Evolutionary conservation across 2,888 invertebrate genomes (phyloP).

Genomic region (Orchesellides sinensis): DNA sequence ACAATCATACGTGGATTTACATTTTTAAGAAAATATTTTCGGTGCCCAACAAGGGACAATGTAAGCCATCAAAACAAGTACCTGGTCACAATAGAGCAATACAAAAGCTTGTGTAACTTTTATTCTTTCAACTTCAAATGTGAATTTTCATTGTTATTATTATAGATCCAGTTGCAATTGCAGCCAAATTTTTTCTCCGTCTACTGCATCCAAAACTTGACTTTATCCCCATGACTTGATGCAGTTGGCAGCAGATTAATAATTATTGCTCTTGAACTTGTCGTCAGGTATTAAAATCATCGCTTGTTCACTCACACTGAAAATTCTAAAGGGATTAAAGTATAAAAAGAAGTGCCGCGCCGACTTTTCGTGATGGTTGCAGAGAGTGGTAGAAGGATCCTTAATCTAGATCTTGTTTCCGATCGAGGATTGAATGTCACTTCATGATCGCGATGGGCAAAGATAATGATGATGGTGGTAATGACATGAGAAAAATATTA

Average conservation of each 20-base stretch:
- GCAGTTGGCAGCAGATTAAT: constrained; percentile 26
- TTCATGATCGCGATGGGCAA: constrained; percentile 19
- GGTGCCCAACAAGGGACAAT: too few species aligned
- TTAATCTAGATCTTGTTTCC: constrained; percentile 49
- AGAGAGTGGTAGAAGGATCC: background rate
- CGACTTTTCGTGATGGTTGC: constrained; percentile 27
- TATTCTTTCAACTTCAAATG: too few species aligned
- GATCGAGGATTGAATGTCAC: constrained; percentile 57
- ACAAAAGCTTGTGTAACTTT: too few species aligned
- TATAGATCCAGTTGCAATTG: constrained; percentile 51
- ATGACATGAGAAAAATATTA: constrained; percentile 28
- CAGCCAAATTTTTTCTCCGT: background rate
- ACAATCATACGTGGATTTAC: too few species aligned
- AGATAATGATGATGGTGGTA: constrained; percentile 23
- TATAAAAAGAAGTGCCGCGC: constrained; percentile 3
- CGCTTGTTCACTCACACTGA: constrained; percentile 11
- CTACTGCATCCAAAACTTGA: constrained; percentile 6
- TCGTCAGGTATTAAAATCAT: constrained; percentile 58
- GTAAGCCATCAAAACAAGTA: too few species aligned
- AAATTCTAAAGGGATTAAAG: background rate
- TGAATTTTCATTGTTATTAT: background rate
- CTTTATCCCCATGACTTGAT: constrained; percentile 18
- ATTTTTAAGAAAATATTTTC: too few species aligned
- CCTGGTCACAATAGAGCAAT: constrained; percentile 14
- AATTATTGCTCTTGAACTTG: constrained; percentile 56